These are phyloP conservation scores for Geotrupes spiniger DNA, from an alignment of 2,888 invertebrate genomes.

Conservation along the genomic window DNA sequence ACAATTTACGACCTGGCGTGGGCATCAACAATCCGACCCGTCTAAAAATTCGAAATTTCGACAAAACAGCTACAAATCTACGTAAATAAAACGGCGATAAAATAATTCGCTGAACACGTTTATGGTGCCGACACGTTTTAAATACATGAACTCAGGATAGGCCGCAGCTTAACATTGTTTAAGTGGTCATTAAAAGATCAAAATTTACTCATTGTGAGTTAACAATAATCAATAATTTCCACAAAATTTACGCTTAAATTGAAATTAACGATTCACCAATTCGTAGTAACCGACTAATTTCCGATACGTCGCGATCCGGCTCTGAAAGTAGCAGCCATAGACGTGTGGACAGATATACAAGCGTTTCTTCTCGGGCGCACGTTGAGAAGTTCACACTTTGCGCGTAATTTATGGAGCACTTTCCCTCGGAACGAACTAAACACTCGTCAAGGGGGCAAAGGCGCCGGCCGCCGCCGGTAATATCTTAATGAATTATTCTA, in stretches of 20 bases:
- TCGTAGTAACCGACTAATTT: too few relatives aligned
- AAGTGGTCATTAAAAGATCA: too few relatives aligned
- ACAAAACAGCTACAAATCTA: constrained; percentile 18
- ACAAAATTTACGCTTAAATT: too few relatives aligned
- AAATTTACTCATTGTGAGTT: too few relatives aligned
- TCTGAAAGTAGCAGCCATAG: neutral
- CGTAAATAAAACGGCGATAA: constrained; percentile 19
- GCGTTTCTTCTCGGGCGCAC: constrained; percentile 19
- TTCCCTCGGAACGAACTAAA: constrained; percentile 28
- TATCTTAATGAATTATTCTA: constrained; percentile 30
- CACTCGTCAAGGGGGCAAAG: constrained; percentile 28
- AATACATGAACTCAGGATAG: too few relatives aligned
- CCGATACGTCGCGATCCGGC: neutral
- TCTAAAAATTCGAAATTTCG: neutral
- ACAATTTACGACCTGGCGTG: too few relatives aligned
- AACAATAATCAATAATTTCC: too few relatives aligned
- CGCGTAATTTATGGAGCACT: constrained; percentile 30
- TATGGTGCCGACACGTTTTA: constrained; percentile 12
- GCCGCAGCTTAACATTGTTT: too few relatives aligned
- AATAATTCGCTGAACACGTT: constrained; percentile 18
- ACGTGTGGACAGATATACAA: constrained; percentile 23
- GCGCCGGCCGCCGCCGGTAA: constrained; percentile 22
- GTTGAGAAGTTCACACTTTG: constrained; percentile 27
- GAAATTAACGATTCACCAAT: too few relatives aligned
- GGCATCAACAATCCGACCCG: too few relatives aligned